phyloP scores from a whole-genome alignment of 2,797 vertebrate genomes.

The Phoxinus dragarum region DNA sequence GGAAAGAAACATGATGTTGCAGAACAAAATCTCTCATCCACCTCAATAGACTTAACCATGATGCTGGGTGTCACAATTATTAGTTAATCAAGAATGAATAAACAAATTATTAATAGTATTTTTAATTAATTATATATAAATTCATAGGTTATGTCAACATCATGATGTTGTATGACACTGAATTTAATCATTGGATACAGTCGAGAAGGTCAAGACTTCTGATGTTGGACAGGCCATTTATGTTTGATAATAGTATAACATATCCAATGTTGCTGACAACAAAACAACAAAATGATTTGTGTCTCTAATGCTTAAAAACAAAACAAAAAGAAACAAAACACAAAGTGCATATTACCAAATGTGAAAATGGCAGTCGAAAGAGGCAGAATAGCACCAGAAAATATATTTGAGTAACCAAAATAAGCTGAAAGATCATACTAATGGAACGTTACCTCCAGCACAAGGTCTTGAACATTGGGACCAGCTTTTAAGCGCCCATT shows the following conservation, averaged over 20 bases:
- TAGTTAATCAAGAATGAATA: background rate
- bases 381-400: background rate
- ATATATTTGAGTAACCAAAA: background rate
- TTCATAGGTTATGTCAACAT: background rate
- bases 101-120: background rate
- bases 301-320: background rate
- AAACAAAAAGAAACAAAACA: too few relatives aligned
- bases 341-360: background rate
- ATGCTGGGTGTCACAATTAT: background rate
- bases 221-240: background rate
- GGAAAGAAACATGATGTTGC: background rate
- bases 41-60: background rate
- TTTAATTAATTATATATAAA: background rate
- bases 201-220: background rate
- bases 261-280: background rate
- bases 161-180: background rate
- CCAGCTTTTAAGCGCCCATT: slow-evolving; percentile 98
- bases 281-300: background rate
- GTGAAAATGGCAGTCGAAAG: background rate
- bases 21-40: background rate
- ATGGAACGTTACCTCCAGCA: slow-evolving; percentile 83
- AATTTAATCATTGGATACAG: too few relatives aligned
- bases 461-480: slow-evolving; percentile 94
- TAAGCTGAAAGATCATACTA: background rate
- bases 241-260: background rate